Evolutionary conservation across 1,140 invertebrate species (phyloP), one percentile per base, ranked within the genome.

Genomic region (Idris sp.): DNA sequence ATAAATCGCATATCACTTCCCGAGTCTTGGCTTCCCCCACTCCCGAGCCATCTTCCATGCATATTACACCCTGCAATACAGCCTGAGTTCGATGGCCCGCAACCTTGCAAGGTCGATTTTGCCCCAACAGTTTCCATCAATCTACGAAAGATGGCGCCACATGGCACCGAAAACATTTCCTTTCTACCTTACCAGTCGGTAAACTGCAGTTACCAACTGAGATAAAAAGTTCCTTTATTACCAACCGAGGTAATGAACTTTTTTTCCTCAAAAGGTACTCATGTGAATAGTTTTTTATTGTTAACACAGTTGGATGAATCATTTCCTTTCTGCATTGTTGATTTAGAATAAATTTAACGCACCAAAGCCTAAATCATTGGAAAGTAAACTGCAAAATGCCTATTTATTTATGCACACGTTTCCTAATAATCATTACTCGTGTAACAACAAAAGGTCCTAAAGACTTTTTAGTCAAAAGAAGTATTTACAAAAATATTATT

Each of bases 81-180:
- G 76, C 82, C 81, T 79, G 78, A 79, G 84, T 84, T 86, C 84
- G 81, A 83, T 79, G 83, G 80, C 83, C 83, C 76, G 71, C 83
- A 86, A 83, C 85, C 85, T 87, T 87, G 81, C 85, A 87, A 86
- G 84, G 85, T 79, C 83, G 83, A 79, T 78, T 77, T 62, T 36
- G 15, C 28, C 13, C 41, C 2, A n/a, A 9, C 35, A 16, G 18
- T 38, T 44, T 22, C 53, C 0, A 5, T 10, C 3, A 7, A 9
- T 11, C 25, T 30, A 25, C 11, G 25, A n/a, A 11, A 61, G 56
- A 61, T 61, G 58, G 54, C 54, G 10, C 22, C 19, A 62, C 58
- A 28, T n/a, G n/a, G 51, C 28, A 41, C 26, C 26, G 41, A 10
- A 13, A 1, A 0, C 11, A 14, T 26, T 18, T 28, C 6, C 19